Evolutionary conservation across 2,797 vertebrate genomes (phyloP).

Genomic region (Buphagus erythrorhynchus): DNA sequence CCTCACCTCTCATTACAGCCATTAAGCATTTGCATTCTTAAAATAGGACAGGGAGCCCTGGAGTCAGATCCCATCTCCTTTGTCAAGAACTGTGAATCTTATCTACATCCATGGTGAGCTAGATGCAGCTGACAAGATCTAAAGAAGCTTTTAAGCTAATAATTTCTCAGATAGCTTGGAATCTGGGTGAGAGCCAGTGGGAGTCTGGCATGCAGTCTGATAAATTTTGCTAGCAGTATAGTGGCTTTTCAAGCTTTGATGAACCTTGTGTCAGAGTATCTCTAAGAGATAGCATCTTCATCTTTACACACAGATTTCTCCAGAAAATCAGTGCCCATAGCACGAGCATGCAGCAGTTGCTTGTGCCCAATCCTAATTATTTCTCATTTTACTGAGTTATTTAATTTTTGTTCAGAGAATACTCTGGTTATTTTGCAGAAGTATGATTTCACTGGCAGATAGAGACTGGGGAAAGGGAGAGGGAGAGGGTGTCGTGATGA

Average conservation of each 20-base stretch:
- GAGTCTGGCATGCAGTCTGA: neutral
- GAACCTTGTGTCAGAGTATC: neutral
- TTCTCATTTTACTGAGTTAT: neutral
- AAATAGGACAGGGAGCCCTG: neutral
- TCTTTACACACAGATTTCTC: neutral
- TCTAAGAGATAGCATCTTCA: neutral
- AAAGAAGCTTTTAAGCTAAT: slow-evolving; percentile 26
- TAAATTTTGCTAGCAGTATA: neutral
- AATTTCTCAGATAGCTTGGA: neutral
- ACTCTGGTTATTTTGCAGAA: neutral
- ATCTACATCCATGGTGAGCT: neutral
- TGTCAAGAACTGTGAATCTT: neutral
- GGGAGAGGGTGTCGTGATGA: accelerated
- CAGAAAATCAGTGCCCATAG: neutral
- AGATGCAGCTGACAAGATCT: neutral
- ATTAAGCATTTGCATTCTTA: neutral
- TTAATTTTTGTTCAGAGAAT: neutral
- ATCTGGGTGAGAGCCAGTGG: slow-evolving; percentile 25
- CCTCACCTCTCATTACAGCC: neutral
- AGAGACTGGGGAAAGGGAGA: neutral
- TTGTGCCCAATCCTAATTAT: neutral
- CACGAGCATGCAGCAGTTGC: neutral
- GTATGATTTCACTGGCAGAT: neutral
- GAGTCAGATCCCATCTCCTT: neutral
- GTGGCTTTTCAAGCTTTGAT: neutral